Conservation (phyloP, 2,113 vertebrate genomes). For the Larimichthys crocea region DNA sequence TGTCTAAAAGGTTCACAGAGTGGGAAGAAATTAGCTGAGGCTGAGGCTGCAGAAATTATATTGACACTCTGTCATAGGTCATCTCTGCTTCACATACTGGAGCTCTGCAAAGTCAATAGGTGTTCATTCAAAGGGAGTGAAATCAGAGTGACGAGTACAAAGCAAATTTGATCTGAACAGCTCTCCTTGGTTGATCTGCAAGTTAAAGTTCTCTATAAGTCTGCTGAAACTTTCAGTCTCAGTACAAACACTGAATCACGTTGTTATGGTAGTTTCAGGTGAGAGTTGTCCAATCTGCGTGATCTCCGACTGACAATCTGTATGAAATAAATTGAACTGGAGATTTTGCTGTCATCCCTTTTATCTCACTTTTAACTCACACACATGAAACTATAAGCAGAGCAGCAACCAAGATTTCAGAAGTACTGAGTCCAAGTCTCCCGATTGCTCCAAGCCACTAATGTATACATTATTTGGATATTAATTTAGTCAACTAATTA, state of each 20-base stretch:
- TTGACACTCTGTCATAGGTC: slow-evolving; percentile 67
- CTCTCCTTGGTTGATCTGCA: slow-evolving; percentile 5
- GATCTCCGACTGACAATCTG: neutral
- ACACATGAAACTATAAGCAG: neutral
- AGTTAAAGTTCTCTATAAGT: slow-evolving; percentile 14
- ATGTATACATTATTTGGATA: too few relatives aligned
- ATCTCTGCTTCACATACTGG: slow-evolving; percentile 40
- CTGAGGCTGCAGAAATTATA: slow-evolving; percentile 59
- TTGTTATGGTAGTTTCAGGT: neutral
- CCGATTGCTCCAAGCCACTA: too few relatives aligned
- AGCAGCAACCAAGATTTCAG: neutral
- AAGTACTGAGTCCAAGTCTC: too few relatives aligned
- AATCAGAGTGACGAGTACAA: slow-evolving; percentile 43
- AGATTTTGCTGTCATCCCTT: neutral
- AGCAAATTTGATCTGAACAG: slow-evolving; percentile 30
- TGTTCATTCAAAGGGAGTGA: slow-evolving; percentile 53
- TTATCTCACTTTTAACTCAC: neutral
- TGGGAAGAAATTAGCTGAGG: slow-evolving; percentile 58
- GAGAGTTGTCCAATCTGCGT: neutral
- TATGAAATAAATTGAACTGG: neutral
- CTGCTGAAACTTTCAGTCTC: slow-evolving; percentile 8
- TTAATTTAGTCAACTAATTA: too few relatives aligned
- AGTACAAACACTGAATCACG: neutral
- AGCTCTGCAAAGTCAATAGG: slow-evolving; percentile 32
- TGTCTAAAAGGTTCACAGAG: slow-evolving; percentile 66